phyloP scores from a whole-genome alignment of 2,888 invertebrate genomes.

The Hirtodrosophila confusa region DNA sequence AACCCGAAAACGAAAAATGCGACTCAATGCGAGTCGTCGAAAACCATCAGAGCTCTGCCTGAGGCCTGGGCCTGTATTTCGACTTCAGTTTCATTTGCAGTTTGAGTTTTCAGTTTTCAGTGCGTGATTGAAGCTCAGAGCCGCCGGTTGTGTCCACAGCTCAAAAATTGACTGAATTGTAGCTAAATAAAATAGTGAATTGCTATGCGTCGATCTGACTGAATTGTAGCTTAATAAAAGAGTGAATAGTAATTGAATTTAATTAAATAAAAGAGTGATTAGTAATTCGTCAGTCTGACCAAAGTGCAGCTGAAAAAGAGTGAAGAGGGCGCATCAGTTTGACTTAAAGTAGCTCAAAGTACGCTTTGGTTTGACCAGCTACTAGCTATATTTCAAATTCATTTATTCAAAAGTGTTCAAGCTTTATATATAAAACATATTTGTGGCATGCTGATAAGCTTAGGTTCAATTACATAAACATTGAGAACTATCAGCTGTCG shows the following conservation, averaged over 20 bases:
- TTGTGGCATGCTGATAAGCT: slow-evolving; percentile 32
- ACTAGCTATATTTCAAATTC: slow-evolving; percentile 7
- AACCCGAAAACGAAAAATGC: slow-evolving; percentile 30
- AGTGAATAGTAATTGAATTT: no score
- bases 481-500: slow-evolving; percentile 15
- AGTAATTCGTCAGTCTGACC: no score
- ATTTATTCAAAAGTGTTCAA: slow-evolving; percentile 8
- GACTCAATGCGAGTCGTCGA: slow-evolving; percentile 23
- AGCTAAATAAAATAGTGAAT: no score
- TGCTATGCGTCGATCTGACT: no score
- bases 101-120: slow-evolving; percentile 46
- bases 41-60: slow-evolving; percentile 18
- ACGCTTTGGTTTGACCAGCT: background rate
- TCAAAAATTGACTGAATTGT: slow-evolving; percentile 7
- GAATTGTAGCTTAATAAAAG: no score
- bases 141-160: slow-evolving; percentile 59
- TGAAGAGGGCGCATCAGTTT: background rate
- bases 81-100: slow-evolving; percentile 37
- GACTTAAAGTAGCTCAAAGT: background rate
- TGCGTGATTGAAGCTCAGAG: slow-evolving; percentile 72
- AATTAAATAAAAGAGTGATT: no score
- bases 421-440: background rate
- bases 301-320: slow-evolving; percentile 1
- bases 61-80: slow-evolving; percentile 33
- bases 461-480: slow-evolving; percentile 6